phyloP scores from a whole-genome alignment of 2,113 vertebrate genomes.

The Carettochelys insculpta region DNA sequence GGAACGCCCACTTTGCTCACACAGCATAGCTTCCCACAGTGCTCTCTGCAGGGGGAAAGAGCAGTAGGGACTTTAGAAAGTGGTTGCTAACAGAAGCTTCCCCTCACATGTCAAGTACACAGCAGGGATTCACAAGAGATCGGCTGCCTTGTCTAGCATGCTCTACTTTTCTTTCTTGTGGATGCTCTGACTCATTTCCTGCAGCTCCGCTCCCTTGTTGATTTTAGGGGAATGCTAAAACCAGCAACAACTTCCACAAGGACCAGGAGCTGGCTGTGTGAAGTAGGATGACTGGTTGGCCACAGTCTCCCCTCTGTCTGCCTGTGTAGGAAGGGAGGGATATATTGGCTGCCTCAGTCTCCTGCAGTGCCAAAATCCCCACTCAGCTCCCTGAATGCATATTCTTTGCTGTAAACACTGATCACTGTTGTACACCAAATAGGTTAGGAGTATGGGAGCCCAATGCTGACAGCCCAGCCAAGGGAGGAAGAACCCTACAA shows the following conservation, averaged over 20 bases:
- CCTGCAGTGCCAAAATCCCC: background rate
- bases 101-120: background rate
- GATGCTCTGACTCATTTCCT: slow-evolving; percentile 29
- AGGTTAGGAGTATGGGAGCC: fast-evolving
- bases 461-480: fast-evolving
- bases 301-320: background rate
- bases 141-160: background rate
- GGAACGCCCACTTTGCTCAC: background rate
- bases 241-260: background rate
- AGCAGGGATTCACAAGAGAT: background rate
- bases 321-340: background rate
- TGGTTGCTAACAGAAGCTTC: background rate
- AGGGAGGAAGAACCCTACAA: background rate
- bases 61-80: background rate
- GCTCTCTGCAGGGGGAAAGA: background rate
- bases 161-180: background rate
- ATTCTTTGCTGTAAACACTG: fast-evolving
- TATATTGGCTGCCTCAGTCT: background rate
- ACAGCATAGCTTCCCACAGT: fast-evolving
- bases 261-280: background rate
- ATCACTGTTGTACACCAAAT: background rate
- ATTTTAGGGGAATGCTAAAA: background rate
- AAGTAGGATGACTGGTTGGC: background rate
- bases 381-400: background rate
- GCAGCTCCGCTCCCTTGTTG: background rate